Percentiles rank a stretch among this genome's conserved stretches.
These are phyloP conservation scores for Centropus bengalensis DNA, from an alignment of 2,113 vertebrate species.

Conservation along the genomic window DNA sequence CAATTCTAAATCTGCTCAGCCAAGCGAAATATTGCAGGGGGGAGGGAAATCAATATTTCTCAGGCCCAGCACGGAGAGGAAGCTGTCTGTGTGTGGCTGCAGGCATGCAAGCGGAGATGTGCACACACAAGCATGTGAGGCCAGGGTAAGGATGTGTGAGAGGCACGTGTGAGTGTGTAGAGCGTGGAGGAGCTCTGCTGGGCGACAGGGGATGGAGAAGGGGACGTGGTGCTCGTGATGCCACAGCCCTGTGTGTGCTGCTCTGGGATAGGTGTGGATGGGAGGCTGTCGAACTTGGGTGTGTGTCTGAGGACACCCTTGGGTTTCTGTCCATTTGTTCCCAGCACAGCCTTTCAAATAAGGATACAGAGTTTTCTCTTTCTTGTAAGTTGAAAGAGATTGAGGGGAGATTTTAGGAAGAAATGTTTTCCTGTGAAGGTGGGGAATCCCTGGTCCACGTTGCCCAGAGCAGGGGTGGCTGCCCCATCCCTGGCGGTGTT, in stretches of 20 bases:
- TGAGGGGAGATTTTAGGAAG: too few relatives aligned
- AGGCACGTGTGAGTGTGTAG: rapidly evolving
- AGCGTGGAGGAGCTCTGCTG: rapidly evolving
- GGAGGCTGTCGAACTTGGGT: rapidly evolving
- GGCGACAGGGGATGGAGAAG: background rate
- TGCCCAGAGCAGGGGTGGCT: too few relatives aligned
- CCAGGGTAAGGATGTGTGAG: background rate
- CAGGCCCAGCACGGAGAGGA: background rate
- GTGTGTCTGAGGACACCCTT: background rate
- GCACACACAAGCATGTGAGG: rapidly evolving
- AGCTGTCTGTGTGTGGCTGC: background rate
- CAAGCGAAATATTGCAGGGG: conserved; percentile 69
- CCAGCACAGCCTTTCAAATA: background rate
- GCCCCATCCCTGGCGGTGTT: too few relatives aligned
- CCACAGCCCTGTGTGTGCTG: background rate
- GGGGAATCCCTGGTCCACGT: too few relatives aligned
- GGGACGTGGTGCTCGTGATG: rapidly evolving
- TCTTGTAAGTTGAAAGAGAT: background rate
- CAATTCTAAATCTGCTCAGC: conserved; percentile 73
- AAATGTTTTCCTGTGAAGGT: too few relatives aligned
- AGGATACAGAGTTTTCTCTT: background rate
- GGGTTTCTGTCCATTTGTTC: background rate
- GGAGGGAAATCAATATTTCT: conserved; percentile 65
- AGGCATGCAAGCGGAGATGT: background rate
- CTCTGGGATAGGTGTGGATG: background rate